Evolutionary conservation across 2,888 invertebrate species (phyloP).

Genomic region (Harpalus rufipes): DNA sequence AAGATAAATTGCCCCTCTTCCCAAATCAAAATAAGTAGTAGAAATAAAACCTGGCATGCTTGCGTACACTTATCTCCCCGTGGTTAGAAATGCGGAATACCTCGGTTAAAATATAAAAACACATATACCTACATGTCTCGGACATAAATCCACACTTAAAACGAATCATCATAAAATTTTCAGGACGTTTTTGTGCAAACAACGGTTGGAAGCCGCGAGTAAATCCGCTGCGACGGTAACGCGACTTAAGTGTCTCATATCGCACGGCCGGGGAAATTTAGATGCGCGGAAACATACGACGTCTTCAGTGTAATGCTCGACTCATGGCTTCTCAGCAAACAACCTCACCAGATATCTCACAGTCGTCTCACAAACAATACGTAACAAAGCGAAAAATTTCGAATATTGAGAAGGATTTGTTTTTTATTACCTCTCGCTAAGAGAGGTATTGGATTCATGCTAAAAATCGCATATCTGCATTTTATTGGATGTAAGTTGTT

Average conservation of each 20-base stretch:
- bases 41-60: background rate
- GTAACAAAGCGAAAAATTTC: background rate
- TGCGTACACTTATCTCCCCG: background rate
- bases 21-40: conserved; percentile 9
- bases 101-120: conserved; percentile 64
- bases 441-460: too few species aligned
- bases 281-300: conserved; percentile 53
- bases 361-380: background rate
- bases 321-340: conserved; percentile 21
- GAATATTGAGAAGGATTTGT: background rate
- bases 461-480: too few species aligned
- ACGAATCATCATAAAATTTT: conserved; percentile 68
- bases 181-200: conserved; percentile 67
- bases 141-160: conserved; percentile 67
- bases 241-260: conserved; percentile 67
- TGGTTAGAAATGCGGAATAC: conserved; percentile 25
- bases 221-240: conserved; percentile 65
- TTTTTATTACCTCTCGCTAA: too few species aligned
- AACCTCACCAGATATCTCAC: background rate
- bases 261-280: conserved; percentile 57
- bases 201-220: conserved; percentile 54
- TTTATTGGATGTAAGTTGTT: too few species aligned
- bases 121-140: conserved; percentile 62
- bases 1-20: background rate
- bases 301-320: conserved; percentile 33